phyloP scores from a whole-genome alignment of 2,888 invertebrate genomes.

The Lobophora halterata region DNA sequence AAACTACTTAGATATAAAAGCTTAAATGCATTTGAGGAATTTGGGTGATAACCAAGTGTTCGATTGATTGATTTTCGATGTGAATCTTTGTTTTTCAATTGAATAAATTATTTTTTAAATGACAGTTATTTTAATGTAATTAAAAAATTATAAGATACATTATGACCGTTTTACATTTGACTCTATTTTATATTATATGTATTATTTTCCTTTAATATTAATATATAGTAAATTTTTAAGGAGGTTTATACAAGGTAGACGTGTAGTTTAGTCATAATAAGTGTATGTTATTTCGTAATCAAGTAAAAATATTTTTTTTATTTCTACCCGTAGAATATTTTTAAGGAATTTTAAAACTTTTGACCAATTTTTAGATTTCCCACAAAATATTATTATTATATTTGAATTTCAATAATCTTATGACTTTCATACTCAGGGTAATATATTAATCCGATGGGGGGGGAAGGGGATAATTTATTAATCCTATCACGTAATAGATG shows the following conservation, averaged over 20 bases:
- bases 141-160: constrained; percentile 33
- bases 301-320: constrained; percentile 44
- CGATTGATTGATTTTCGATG: constrained; percentile 33
- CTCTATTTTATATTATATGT: constrained; percentile 32
- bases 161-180: constrained; percentile 28
- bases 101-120: constrained; percentile 19
- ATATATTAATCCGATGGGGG: no score
- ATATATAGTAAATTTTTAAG: constrained; percentile 69
- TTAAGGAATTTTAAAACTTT: constrained; percentile 57
- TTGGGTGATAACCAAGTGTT: constrained; percentile 78
- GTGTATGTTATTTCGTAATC: constrained; percentile 61
- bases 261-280: constrained; percentile 69
- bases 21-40: constrained; percentile 71
- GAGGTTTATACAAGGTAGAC: constrained; percentile 82
- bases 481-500: constrained; percentile 56
- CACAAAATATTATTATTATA: constrained; percentile 46
- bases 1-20: constrained; percentile 45
- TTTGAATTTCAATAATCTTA: constrained; percentile 65
- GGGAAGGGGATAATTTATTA: no score
- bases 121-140: constrained; percentile 29
- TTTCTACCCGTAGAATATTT: constrained; percentile 63
- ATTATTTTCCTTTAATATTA: constrained; percentile 40
- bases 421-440: constrained; percentile 78
- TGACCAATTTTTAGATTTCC: constrained; percentile 71
- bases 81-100: constrained; percentile 11